A percentile compares a stretch with the other conserved stretches of the same genome.
Conservation (phyloP, 2,797 vertebrate species). For the Galagoides demidoff region DNA sequence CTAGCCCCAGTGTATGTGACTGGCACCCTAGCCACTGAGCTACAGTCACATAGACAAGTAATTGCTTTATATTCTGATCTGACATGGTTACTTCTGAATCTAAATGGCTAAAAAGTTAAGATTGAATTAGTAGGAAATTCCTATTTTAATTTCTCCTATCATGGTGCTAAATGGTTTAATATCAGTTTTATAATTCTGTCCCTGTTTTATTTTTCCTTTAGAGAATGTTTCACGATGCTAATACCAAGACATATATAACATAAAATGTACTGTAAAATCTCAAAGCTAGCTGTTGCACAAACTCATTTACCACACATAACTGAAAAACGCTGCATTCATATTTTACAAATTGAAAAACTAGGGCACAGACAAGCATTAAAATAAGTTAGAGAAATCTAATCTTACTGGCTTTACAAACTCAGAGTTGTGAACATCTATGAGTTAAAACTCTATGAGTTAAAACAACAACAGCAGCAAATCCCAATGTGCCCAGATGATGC, state of each 20-base stretch:
- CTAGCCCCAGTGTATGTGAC: too few relatives aligned
- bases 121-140: constrained; percentile 4
- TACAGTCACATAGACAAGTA: background rate
- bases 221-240: constrained; percentile 6
- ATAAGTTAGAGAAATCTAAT: background rate
- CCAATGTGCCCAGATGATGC: background rate
- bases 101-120: background rate
- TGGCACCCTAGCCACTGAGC: too few relatives aligned
- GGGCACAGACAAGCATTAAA: background rate
- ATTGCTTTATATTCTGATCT: constrained; percentile 50
- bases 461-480: background rate
- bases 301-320: constrained; percentile 5
- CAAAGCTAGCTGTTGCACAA: background rate
- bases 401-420: background rate
- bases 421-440: background rate
- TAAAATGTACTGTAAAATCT: constrained; percentile 1
- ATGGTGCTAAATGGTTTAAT: constrained; percentile 43
- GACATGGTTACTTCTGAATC: background rate
- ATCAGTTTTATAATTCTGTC: background rate
- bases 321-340: background rate
- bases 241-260: background rate
- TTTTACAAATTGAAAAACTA: constrained; percentile 50
- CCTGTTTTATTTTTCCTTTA: constrained; percentile 43
- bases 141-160: constrained; percentile 23
- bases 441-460: background rate